Evolutionary conservation across 2,888 invertebrate species (phyloP).

Genomic region (Rhodophaea formosa): DNA sequence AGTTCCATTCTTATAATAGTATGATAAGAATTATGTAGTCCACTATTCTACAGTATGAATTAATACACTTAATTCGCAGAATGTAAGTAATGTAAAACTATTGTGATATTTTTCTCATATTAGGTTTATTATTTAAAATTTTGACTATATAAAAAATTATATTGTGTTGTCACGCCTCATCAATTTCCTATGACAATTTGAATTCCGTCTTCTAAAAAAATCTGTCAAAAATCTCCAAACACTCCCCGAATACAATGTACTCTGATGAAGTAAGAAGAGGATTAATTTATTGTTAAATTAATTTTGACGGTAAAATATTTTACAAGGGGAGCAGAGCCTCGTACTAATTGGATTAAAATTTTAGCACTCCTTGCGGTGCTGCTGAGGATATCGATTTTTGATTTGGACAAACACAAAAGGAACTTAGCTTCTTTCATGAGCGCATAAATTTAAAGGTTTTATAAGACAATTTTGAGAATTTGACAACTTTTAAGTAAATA

Average conservation of each 20-base stretch:
- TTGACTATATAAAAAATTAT: too few relatives aligned
- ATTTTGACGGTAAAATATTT: conserved; percentile 65
- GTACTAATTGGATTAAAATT: conserved; percentile 72
- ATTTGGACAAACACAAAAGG: conserved; percentile 36
- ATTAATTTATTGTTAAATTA: conserved; percentile 62
- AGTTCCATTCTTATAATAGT: too few relatives aligned
- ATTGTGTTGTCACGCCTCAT: not conserved
- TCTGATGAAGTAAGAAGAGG: conserved; percentile 35
- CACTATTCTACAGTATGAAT: too few relatives aligned
- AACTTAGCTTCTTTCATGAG: not conserved
- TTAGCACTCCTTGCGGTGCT: conserved; percentile 54
- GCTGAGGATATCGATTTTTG: conserved; percentile 52
- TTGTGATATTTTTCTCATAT: too few relatives aligned
- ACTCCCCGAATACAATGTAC: conserved; percentile 28
- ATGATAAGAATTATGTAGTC: too few relatives aligned
- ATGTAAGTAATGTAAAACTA: too few relatives aligned
- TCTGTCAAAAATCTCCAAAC: conserved; percentile 21
- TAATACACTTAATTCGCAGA: too few relatives aligned
- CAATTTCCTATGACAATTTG: not conserved
- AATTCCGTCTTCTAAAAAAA: not conserved
- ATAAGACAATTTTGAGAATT: not conserved
- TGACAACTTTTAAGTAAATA: too few relatives aligned
- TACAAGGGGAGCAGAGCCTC: conserved; percentile 48
- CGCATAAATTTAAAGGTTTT: not conserved
- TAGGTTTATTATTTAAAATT: too few relatives aligned